Percentiles rank a stretch among this genome's conserved stretches.
phyloP scores from a whole-genome alignment of 2,888 invertebrate species.

The Oscheius sp. region DNA sequence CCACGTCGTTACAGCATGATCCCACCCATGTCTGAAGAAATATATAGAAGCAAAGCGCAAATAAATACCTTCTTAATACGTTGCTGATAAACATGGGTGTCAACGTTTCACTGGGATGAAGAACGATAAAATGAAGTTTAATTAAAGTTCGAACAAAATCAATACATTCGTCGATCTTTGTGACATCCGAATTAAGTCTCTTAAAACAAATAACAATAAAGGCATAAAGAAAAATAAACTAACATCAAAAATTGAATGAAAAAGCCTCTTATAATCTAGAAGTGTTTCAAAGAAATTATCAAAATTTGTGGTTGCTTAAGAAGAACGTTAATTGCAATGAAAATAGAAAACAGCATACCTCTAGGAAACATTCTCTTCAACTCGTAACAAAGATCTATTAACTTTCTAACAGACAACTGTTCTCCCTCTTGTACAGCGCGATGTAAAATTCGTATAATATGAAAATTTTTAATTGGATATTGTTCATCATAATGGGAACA shows the following conservation, averaged over 20 bases:
- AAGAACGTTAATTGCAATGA: neutral
- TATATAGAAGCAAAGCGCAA: neutral
- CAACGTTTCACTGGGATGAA: conserved; percentile 55
- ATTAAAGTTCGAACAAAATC: conserved; percentile 56
- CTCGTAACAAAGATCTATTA: conserved; percentile 59
- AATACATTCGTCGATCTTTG: conserved; percentile 48
- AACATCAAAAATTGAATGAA: conserved; percentile 42
- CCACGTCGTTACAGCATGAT: conserved; percentile 58
- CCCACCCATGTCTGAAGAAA: conserved; percentile 52
- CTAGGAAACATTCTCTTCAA: conserved; percentile 54
- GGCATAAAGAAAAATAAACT: neutral
- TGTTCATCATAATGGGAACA: conserved; percentile 23
- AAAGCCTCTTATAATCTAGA: conserved; percentile 45
- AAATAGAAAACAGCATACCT: conserved; percentile 34
- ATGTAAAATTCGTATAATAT: conserved; percentile 47
- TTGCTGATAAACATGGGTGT: conserved; percentile 48
- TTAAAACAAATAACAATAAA: conserved; percentile 12
- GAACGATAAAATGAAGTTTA: conserved; percentile 49
- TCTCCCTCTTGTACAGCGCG: conserved; percentile 33
- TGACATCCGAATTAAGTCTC: conserved; percentile 11
- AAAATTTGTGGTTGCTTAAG: conserved; percentile 42
- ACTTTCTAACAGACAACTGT: conserved; percentile 33
- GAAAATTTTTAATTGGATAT: conserved; percentile 51
- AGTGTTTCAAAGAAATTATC: conserved; percentile 49
- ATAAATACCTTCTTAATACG: conserved; percentile 42